Base-by-base conservation (phyloP, 2,888 invertebrate species). In the Diploptera punctata region DNA sequence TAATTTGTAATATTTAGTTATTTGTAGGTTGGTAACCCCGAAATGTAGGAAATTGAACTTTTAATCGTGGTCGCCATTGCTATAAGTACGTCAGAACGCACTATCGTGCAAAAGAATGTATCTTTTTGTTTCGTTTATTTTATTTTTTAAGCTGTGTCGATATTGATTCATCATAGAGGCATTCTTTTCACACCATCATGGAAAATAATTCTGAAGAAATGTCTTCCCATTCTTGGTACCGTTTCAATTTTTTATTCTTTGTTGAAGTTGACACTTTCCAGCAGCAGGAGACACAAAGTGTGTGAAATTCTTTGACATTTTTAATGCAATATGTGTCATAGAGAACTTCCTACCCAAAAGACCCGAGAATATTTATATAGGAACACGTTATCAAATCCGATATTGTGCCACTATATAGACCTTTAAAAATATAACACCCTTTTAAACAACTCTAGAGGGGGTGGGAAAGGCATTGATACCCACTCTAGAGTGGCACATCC, bases 261-360 rank as follows among this genome's bases (percentile, higher is more conserved):
- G 52, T 52, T 24, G 52, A 52, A 52, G 19, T 16, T 24, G 52
- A 18, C 52, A 3, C 18, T 2, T 1, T 52, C 19, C 13, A 19
- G 1, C 10, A 24, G 24, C 57, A 31, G 2, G 26, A 29, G 26
- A 29, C 57, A 29, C 57, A 57, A 57, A 29, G 57, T 29, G n/a
- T n/a, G 29, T 31, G 16, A 57, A 29, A 57, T 57, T 57, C 57
- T 57, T 57, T 57, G 29, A n/a, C 29, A 67, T 29, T 47, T 68
- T 69, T 69, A 69, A 60, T 19, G 24, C 54, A 29, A 67, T 54
- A 49, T 67, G 71, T 67, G 67, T 71, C 71, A 71, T 52, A 21
- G 33, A 26, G 67, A 71, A 67, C 57, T 38, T 13, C 38, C 38
- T 13, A 52, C 21, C 52, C 1, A 52, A 57, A 31, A 24, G 57